Evolutionary conservation across 2,797 vertebrate species (phyloP), one percentile per base, ranked within the genome.

Genomic region (Phoxinus dragarum): DNA sequence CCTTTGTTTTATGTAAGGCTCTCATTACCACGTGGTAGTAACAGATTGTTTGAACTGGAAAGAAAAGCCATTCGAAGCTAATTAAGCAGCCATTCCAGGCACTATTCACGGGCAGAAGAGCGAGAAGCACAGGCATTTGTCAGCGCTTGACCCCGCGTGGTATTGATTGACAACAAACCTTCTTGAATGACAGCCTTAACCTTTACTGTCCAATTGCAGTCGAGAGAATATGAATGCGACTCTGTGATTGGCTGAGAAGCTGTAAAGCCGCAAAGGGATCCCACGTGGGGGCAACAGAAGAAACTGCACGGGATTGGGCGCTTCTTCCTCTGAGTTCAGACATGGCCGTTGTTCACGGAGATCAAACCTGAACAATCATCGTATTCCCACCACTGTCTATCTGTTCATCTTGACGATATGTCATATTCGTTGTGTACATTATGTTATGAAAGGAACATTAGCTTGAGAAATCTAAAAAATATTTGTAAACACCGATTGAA

Each of bases 21-120:
- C 96, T 96, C 96, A 95, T 96, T 96, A 97, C 96, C 96, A 97
- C 97, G 96, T 97, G 97, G 96, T 96, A 96, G 95, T 97, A 97
- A 97, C 97, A 97, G 97, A 97, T 97, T 97, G 97, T 97, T 97
- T 96, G 96, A 97, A 96, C 97, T 96, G 96, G 96, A 97, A 97
- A 96, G 97, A 97, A 97, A 96, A 97, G 97, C 97, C 97, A 96
- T 97, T 96, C 95, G 96, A 95, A 97, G 96, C 97, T 97, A 97
- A 97, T 98, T 97, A 97, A 97, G 96, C 96, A 96, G 96, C 97
- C 97, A 97, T 96, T 96, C 95, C 96, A 95, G 95, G 96, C 96
- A 92, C 95, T 95, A 94, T 96, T 97, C 96, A 96, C 96, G 95
- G 96, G 97, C 96, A 95, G 95, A 95, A 95, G 96, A 95, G 94